Base-by-base conservation (phyloP, 2,888 invertebrate genomes). In the Brachylomia viminalis region DNA sequence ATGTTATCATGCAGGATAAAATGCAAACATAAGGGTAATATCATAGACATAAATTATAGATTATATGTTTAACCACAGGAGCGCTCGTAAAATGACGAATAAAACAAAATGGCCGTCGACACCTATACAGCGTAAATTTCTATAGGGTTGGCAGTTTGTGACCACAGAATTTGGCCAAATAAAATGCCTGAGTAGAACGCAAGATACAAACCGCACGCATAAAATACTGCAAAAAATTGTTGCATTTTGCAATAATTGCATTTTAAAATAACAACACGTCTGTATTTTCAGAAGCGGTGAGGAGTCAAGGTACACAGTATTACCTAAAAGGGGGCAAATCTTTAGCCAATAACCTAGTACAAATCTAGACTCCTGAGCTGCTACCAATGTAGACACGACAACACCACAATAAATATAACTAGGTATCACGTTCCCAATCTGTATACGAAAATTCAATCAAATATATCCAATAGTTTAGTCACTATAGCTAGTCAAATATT, bases 91-190 rank as follows among this genome's bases (percentile, higher is more conserved):
- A 83, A 65, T 47, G 23, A 42, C n/a, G 33, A 73, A 80, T 82
- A 79, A 85, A 85, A 81, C 71, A 82, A 85, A 85, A 84, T 79
- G 74, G 71, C 52, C 64, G 72, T 75, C 75, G 67, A 71, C 79
- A 80, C 76, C 72, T 81, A 72, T 38, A 67, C 74, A 62, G 38
- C 49, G 0, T 23, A 1, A 17, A 8, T 66, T 71, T 56, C 3
- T 15, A 17, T 56, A 62, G 42, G 47, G 66, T 49, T 62, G 62
- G 52, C 67, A 62, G 45, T 71, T 64, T 56, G 15, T 45, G 49
- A 58, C 1, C 15, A 33, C 4, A 5, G 3, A 52, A 27, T n/a
- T 45, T 33, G 10, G 5, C 4, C 17, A 17, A 45, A 70, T 17
- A 45, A 56, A 20, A 13, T 68, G 1, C 0, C 4, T 6, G 13